Evolutionary conservation across 2,113 vertebrate species (phyloP).

Genomic region (Mungos mungo): DNA sequence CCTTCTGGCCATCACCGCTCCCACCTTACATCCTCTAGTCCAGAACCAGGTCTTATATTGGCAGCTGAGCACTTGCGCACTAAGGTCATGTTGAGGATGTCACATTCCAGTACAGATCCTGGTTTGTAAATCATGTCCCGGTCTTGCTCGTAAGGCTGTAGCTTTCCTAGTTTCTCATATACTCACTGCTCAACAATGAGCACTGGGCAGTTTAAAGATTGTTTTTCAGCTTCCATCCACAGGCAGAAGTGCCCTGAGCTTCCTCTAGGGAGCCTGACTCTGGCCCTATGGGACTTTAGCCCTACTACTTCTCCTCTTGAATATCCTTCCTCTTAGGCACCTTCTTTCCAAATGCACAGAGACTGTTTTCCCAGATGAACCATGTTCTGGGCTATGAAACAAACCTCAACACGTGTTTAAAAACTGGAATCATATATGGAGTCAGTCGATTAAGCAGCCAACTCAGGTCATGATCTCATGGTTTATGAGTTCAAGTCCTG

Average conservation of each 20-base stretch:
- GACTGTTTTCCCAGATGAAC: not conserved
- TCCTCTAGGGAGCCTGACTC: not conserved
- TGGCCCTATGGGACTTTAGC: not conserved
- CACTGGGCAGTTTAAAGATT: not conserved
- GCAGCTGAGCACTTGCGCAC: not conserved
- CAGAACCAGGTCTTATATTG: not conserved
- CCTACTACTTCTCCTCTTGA: not conserved
- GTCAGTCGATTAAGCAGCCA: no score
- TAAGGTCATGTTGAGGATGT: not conserved
- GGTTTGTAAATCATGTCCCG: not conserved
- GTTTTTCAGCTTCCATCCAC: not conserved
- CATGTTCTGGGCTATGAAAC: not conserved
- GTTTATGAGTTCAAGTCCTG: no score
- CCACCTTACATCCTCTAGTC: rapidly evolving
- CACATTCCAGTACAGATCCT: not conserved
- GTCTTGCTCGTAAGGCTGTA: not conserved
- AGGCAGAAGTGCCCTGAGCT: not conserved
- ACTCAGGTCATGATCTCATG: no score
- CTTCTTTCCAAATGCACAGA: not conserved
- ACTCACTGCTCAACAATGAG: not conserved
- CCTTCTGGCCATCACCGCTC: not conserved
- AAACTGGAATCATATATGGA: not conserved
- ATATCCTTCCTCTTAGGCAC: not conserved
- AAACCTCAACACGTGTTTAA: not conserved
- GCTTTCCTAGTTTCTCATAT: not conserved